Conservation (phyloP, 2,888 invertebrate genomes). For the Amblyjoppa proteus region DNA sequence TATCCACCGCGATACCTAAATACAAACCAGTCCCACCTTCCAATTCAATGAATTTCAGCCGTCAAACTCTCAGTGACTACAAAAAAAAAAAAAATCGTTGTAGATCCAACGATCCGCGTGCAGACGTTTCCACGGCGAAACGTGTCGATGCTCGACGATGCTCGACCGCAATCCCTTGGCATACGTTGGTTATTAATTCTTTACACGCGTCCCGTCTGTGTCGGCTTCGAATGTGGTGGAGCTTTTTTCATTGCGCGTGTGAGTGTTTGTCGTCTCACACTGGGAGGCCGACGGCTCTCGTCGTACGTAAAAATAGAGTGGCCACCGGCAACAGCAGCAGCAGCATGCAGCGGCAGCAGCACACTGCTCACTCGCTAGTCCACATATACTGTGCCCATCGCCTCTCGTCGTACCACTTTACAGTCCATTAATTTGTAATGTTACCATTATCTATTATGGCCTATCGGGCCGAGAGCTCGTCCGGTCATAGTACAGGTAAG, state of each 20-base stretch:
- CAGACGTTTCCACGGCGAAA: neutral
- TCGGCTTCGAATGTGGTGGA: constrained; percentile 22
- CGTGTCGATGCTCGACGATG: constrained; percentile 13
- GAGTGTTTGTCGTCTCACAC: constrained; percentile 35
- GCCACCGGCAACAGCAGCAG: constrained; percentile 20
- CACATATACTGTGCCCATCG: constrained; percentile 66
- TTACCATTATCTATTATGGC: constrained; percentile 73
- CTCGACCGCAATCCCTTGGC: constrained; percentile 38
- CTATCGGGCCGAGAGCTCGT: constrained; percentile 65
- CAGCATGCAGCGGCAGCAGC: constrained; percentile 4
- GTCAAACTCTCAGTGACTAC: too few species aligned
- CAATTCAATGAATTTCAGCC: too few species aligned
- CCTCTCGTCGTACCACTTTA: constrained; percentile 71
- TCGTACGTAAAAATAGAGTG: constrained; percentile 71
- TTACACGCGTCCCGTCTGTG: constrained; percentile 46
- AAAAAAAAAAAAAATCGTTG: neutral
- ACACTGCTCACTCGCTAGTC: constrained; percentile 41
- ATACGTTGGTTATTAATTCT: constrained; percentile 59
- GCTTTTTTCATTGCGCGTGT: constrained; percentile 44
- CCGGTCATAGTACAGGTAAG: constrained; percentile 60
- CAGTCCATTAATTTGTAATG: constrained; percentile 77
- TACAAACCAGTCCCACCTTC: too few species aligned
- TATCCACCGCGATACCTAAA: too few species aligned
- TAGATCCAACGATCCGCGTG: neutral
- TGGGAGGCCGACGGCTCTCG: constrained; percentile 52